Base-by-base conservation (phyloP, 2,113 vertebrate species). In the Hippocampus comes region DNA sequence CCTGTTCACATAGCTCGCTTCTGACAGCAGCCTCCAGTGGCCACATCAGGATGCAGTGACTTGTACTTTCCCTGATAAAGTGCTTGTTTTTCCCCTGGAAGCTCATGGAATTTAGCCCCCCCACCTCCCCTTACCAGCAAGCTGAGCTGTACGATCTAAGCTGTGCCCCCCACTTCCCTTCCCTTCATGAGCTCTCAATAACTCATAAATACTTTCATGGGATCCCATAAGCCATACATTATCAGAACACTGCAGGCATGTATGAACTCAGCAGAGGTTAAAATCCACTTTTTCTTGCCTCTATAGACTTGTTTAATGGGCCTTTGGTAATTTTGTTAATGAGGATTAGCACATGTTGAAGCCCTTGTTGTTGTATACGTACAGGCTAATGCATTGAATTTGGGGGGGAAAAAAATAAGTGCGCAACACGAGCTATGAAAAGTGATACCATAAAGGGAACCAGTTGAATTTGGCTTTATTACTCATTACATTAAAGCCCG, bases 171-270 rank as follows among this genome's bases (percentile, higher is more conserved):
- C 14, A 6, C 34, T 38, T 38, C 34, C 34, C 34, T 38, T 78
- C 66, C 78, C 27, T 49, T 49, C 83, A 77, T 79, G 78, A 75
- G 69, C 80, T 82, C 74, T 74, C 77, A 87, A 84, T 89, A 89
- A 88, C 81, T 71, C 84, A 74, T 87, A 79, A 89, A 86, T 82
- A 82, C 82, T 84, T 87, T 85, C 86, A 88, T 78, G 81, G 71
- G 82, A 86, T 75, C 67, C 48, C 64, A 51, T 87, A 86, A 88
- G 78, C 85, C 72, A 55, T 8, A 49, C 72, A 78, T 85, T 87
- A 81, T 46, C 38, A 67, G 71, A 25, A 87, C 69, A 82, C 78
- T 82, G 77, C 27, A 76, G 63, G 73, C 64, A 73, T 66, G 51
- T 63, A 63, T 75, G 69, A 78, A 73, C 27, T 74, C 25, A 8